phyloP scores from a whole-genome alignment of 2,888 invertebrate species.

The Machimus atricapillus region DNA sequence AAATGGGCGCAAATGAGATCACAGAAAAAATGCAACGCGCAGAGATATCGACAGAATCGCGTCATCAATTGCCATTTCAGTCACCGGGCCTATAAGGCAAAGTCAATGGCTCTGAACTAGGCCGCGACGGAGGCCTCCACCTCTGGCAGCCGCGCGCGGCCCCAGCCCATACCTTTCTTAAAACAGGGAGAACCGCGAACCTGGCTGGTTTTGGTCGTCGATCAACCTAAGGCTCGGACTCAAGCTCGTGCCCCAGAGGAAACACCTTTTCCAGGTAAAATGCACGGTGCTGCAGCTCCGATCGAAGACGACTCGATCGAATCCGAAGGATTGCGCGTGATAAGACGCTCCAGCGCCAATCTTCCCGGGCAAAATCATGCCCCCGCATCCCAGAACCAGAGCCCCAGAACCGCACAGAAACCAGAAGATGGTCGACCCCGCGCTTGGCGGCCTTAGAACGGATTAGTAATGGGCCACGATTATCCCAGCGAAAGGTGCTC shows the following conservation, averaged over 20 bases:
- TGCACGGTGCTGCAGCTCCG: neutral
- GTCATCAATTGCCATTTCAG: constrained; percentile 36
- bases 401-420: too few relatives aligned
- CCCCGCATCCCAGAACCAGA: neutral
- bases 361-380: neutral
- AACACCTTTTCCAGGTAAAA: neutral
- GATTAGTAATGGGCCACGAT: neutral
- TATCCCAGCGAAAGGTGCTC: neutral
- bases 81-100: neutral
- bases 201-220: neutral
- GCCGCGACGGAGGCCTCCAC: constrained; percentile 2
- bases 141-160: neutral
- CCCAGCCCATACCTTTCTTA: neutral
- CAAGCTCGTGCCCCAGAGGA: neutral
- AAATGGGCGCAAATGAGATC: neutral
- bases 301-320: neutral
- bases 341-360: neutral
- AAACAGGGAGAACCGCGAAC: neutral
- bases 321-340: neutral
- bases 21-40: neutral
- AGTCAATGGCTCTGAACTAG: constrained; percentile 39
- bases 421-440: neutral
- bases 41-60: neutral
- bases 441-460: neutral
- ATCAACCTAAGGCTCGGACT: neutral